Conservation (phyloP, 2,888 invertebrate genomes). For the Agrypnus murinus region DNA sequence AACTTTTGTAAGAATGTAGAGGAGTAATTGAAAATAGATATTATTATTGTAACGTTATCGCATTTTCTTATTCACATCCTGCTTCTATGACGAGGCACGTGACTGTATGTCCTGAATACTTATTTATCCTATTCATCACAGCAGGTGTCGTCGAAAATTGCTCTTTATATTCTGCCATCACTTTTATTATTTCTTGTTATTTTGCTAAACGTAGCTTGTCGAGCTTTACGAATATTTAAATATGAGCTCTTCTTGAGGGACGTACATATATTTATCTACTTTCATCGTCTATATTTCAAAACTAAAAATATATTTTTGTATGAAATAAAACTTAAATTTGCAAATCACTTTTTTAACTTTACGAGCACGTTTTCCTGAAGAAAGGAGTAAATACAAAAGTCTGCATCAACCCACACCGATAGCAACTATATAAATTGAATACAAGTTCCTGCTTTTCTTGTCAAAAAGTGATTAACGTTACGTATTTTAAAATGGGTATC, state of each 20-base stretch:
- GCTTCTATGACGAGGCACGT: slow-evolving; percentile 19
- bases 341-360: too few relatives aligned
- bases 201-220: neutral
- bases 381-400: too few relatives aligned
- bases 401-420: too few relatives aligned
- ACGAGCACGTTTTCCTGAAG: too few relatives aligned
- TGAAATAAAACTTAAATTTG: too few relatives aligned
- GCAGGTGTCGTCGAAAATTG: slow-evolving; percentile 36
- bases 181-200: slow-evolving; percentile 19
- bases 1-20: slow-evolving; percentile 1
- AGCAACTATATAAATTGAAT: too few relatives aligned
- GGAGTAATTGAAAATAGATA: slow-evolving; percentile 20
- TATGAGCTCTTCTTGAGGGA: too few relatives aligned
- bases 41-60: slow-evolving; percentile 28
- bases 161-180: slow-evolving; percentile 19
- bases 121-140: slow-evolving; percentile 21
- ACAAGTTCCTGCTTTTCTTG: neutral
- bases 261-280: too few relatives aligned
- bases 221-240: too few relatives aligned
- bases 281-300: too few relatives aligned
- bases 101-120: slow-evolving; percentile 28
- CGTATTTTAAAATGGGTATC: neutral
- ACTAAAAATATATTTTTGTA: too few relatives aligned
- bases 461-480: slow-evolving; percentile 1
- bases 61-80: slow-evolving; percentile 26